Evolutionary conservation across 2,888 invertebrate genomes (phyloP).

Genomic region (Heliconius sara): DNA sequence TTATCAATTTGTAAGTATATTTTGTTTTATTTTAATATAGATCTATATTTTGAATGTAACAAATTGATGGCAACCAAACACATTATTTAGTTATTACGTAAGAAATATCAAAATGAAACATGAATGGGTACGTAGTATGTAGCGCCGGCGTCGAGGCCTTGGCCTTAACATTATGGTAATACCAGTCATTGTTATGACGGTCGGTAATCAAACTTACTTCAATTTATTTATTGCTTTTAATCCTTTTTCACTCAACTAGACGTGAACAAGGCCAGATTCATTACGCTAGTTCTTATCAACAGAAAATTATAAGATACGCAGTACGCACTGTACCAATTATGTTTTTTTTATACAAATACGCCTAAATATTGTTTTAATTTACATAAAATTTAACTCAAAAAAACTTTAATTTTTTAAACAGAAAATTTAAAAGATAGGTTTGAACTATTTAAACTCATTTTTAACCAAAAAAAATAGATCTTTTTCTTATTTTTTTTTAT

Average conservation of each 20-base stretch:
- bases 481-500: background rate
- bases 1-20: background rate
- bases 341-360: too few species aligned
- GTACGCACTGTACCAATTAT: too few species aligned
- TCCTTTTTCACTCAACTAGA: conserved; percentile 20
- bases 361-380: too few species aligned
- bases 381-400: too few species aligned
- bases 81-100: background rate
- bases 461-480: too few species aligned
- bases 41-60: background rate
- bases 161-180: conserved; percentile 77
- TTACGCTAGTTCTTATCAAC: background rate
- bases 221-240: conserved; percentile 22
- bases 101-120: conserved; percentile 28
- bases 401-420: too few species aligned
- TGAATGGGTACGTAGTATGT: conserved; percentile 44
- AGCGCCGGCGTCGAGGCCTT: conserved; percentile 58
- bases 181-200: conserved; percentile 41
- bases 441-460: too few species aligned
- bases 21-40: background rate
- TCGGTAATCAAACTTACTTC: conserved; percentile 29
- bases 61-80: background rate
- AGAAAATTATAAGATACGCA: background rate
- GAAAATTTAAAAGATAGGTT: too few species aligned
- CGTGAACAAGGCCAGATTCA: conserved; percentile 6